Conservation (phyloP, 2,888 invertebrate genomes). For the Mesorhabditis belari region DNA sequence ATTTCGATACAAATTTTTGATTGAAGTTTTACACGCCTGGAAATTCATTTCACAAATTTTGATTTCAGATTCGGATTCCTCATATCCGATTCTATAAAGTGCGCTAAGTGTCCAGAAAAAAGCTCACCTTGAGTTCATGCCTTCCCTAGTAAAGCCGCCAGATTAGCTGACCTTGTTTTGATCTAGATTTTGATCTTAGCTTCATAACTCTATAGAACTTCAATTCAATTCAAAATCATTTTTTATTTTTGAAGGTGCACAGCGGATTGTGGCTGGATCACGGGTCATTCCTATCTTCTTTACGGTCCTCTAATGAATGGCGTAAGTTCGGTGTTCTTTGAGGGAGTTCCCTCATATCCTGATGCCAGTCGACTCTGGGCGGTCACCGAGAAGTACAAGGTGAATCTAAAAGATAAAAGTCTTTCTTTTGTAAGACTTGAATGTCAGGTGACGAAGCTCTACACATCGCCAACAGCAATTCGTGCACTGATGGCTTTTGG, state of each 20-base stretch:
- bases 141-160: too few relatives aligned
- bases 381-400: conserved; percentile 80
- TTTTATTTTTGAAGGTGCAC: conserved; percentile 63
- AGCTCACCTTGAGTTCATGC: too few relatives aligned
- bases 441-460: conserved; percentile 73
- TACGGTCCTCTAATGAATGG: conserved; percentile 91
- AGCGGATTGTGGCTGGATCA: conserved; percentile 81
- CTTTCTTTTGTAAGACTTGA: not conserved
- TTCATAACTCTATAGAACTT: too few relatives aligned
- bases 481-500: conserved; percentile 90
- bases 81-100: too few relatives aligned
- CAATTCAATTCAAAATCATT: not conserved
- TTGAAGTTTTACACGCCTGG: too few relatives aligned
- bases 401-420: too few relatives aligned
- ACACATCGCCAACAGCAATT: conserved; percentile 96
- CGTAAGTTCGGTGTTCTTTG: conserved; percentile 81
- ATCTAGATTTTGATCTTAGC: too few relatives aligned
- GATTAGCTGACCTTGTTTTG: too few relatives aligned
- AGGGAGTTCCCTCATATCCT: conserved; percentile 93
- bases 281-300: conserved; percentile 64
- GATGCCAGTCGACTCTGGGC: conserved; percentile 85
- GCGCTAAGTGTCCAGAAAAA: too few relatives aligned
- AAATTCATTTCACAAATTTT: too few relatives aligned
- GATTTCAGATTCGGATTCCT: too few relatives aligned
- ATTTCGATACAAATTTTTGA: too few relatives aligned